Evolutionary conservation across 1,140 invertebrate genomes (phyloP), one percentile per base, ranked within the genome.

Genomic region (Chionoecetes opilio): DNA sequence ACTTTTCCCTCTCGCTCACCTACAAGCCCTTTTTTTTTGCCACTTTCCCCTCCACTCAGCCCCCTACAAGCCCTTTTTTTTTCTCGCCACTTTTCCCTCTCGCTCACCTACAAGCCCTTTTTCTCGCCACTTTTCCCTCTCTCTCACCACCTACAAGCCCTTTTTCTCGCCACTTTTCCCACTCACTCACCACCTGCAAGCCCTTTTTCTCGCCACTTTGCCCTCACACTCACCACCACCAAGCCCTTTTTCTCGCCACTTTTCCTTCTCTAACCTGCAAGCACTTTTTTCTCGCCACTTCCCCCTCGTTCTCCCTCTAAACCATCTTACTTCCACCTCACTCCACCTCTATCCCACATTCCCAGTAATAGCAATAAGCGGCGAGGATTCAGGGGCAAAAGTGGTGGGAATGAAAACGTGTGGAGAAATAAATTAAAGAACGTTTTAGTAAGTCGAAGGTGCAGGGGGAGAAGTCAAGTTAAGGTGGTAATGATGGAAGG

Each of bases 351-450:
- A 75, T 3, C 63, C 63, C 63, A 26, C 63, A 53, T 1, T 26
- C 6, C 63, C 63, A 26, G 63, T 75, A 75, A 75, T 17, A 75
- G 63, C 63, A 75, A 75, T 75, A 75, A 75, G 63, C 63, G 26
- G 63, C 63, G n/a, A 75, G 63, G 63, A 75, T 75, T 75, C 63
- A 17, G 21, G 63, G n/a, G 63, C 26, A 75, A 75, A 26, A 75
- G 63, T n/a, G 63, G 63, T 75, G 63, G 63, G 63, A 75, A 75
- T 75, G 63, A 75, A 75, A 75, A 75, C 63, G 63, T 75, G 63
- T 75, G 63, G 63, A 75, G 63, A 75, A 75, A 75, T 75, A 75
- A 75, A 75, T 75, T 75, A 75, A 75, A 75, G n/a, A n/a, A 26
- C 63, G 21, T 75, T 75, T n/a, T 21, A 75, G 63, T 0, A 21